phyloP scores from a whole-genome alignment of 2,888 invertebrate genomes.

The Micropterix aruncella region DNA sequence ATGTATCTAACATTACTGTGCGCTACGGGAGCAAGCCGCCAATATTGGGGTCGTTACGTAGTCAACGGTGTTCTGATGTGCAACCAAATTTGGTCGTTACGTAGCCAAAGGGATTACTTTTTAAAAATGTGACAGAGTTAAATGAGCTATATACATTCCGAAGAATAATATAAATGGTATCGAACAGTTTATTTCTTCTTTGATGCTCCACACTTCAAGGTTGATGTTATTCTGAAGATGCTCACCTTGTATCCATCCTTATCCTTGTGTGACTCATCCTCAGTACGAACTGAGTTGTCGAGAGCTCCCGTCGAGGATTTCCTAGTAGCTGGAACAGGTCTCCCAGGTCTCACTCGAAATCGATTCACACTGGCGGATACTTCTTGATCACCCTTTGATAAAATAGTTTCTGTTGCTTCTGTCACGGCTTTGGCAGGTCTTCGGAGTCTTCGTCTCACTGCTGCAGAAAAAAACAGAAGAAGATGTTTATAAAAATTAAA shows the following conservation, averaged over 20 bases:
- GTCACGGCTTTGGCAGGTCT: constrained; percentile 48
- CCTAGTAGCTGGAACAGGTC: constrained; percentile 40
- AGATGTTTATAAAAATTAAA: too few relatives aligned
- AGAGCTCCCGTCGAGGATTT: constrained; percentile 36
- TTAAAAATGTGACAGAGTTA: neutral
- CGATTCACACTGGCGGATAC: constrained; percentile 46
- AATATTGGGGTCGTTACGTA: too few relatives aligned
- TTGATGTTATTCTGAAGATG: neutral
- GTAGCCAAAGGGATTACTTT: too few relatives aligned
- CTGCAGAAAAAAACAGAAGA: constrained; percentile 15
- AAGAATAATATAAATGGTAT: neutral
- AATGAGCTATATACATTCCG: neutral
- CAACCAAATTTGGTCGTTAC: too few relatives aligned
- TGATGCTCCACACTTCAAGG: too few relatives aligned
- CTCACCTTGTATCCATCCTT: constrained; percentile 57
- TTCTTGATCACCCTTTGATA: constrained; percentile 38
- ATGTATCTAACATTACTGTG: too few relatives aligned
- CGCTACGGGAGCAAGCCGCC: too few relatives aligned
- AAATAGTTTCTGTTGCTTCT: constrained; percentile 44
- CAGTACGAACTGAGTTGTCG: constrained; percentile 39
- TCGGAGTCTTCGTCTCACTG: constrained; percentile 50
- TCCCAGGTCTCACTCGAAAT: constrained; percentile 44
- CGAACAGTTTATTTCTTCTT: neutral
- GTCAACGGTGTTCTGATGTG: too few relatives aligned
- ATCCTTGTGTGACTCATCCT: constrained; percentile 41